Evolutionary conservation across 2,113 vertebrate species (phyloP).

Genomic region (Nycticryphes semicollaris): DNA sequence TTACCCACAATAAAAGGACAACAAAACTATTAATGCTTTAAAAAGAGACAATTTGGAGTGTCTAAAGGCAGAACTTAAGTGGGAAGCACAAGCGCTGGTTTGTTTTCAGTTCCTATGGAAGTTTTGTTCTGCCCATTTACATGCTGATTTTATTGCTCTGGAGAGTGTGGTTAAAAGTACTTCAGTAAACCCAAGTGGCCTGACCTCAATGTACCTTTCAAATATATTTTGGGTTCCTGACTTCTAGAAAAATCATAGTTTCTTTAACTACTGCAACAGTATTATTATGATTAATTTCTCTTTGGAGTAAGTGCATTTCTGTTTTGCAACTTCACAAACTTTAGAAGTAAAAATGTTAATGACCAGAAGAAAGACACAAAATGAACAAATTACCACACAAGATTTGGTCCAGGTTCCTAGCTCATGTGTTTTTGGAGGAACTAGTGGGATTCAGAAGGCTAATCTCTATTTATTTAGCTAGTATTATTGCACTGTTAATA

Average conservation of each 20-base stretch:
- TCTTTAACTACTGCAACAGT: background rate
- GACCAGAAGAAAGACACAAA: background rate
- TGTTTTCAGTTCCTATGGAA: background rate
- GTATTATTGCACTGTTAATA: background rate
- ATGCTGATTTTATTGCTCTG: background rate
- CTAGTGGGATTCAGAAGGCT: background rate
- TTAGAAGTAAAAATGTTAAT: background rate
- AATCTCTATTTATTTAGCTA: background rate
- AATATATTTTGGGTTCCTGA: background rate
- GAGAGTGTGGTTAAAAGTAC: background rate
- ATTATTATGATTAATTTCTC: background rate
- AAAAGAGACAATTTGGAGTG: background rate
- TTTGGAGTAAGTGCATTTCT: background rate
- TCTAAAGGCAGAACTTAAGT: background rate
- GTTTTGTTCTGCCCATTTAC: background rate
- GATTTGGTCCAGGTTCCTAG: background rate
- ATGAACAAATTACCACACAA: background rate
- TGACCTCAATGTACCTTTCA: background rate
- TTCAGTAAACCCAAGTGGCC: background rate
- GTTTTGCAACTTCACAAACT: background rate
- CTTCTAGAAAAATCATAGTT: background rate
- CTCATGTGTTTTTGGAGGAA: background rate
- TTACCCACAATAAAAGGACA: background rate
- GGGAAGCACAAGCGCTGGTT: background rate
- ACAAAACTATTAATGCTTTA: background rate